phyloP scores from a whole-genome alignment of 2,797 vertebrate genomes.

The Amazona ochrocephala region DNA sequence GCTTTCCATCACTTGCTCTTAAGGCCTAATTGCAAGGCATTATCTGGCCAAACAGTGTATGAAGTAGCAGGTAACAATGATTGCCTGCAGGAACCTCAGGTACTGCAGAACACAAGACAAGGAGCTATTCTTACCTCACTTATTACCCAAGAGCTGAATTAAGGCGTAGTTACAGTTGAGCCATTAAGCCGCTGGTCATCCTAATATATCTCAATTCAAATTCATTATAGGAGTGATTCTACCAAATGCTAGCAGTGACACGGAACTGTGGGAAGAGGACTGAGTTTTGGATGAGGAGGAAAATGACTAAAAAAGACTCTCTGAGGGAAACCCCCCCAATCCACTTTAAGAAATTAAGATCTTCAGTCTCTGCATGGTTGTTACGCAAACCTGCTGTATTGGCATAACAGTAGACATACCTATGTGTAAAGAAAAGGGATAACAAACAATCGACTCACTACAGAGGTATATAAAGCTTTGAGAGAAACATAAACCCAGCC shows the following conservation, averaged over 20 bases:
- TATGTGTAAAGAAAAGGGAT: not conserved
- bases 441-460: not conserved
- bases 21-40: slow-evolving; percentile 51
- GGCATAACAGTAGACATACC: not conserved
- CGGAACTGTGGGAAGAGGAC: not conserved
- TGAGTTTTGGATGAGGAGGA: slow-evolving; percentile 8
- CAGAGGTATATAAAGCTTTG: not conserved
- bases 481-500: not conserved
- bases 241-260: slow-evolving; percentile 21
- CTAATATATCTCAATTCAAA: slow-evolving; percentile 43
- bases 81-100: not conserved
- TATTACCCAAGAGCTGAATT: slow-evolving; percentile 28
- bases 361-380: not conserved
- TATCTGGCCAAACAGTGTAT: slow-evolving; percentile 46
- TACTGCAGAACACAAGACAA: slow-evolving; percentile 20
- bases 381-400: not conserved
- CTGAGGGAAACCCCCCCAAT: not conserved
- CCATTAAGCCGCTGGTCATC: slow-evolving; percentile 36
- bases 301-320: not conserved
- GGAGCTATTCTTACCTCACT: not conserved
- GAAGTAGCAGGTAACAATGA: slow-evolving; percentile 18
- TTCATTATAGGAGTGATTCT: slow-evolving; percentile 39
- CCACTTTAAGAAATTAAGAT: not conserved
- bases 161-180: slow-evolving; percentile 8
- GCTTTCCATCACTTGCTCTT: slow-evolving; percentile 25